phyloP scores from a whole-genome alignment of 2,888 invertebrate species.

The Tachina lurida region DNA sequence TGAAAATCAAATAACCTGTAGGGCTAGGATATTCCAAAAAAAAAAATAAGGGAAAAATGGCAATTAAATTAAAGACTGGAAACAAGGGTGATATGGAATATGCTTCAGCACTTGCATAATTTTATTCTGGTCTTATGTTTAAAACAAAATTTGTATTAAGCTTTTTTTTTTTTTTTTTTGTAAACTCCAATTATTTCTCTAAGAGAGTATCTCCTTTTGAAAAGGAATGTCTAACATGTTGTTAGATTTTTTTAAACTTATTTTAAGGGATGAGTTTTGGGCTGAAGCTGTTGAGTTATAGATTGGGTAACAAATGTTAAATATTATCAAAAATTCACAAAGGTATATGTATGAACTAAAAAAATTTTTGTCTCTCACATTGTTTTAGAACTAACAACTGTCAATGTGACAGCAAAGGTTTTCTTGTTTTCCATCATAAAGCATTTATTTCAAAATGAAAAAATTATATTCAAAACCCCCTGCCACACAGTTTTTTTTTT shows the following conservation, averaged over 20 bases:
- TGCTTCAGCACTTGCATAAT: not conserved
- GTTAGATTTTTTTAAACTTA: slow-evolving; percentile 5
- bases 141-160: not conserved
- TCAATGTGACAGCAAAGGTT: slow-evolving; percentile 62
- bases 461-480: slow-evolving; percentile 36
- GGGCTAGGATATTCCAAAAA: slow-evolving; percentile 33
- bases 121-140: not conserved
- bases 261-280: slow-evolving; percentile 51
- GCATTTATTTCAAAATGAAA: slow-evolving; percentile 21
- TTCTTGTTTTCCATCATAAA: slow-evolving; percentile 1
- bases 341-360: slow-evolving; percentile 21
- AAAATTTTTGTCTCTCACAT: slow-evolving; percentile 37
- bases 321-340: slow-evolving; percentile 52
- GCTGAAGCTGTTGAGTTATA: slow-evolving; percentile 35
- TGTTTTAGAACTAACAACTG: slow-evolving; percentile 56
- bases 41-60: slow-evolving; percentile 41
- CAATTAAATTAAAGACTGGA: slow-evolving; percentile 58
- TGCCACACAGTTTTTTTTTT: slow-evolving; percentile 8
- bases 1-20: slow-evolving; percentile 71
- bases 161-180: not conserved
- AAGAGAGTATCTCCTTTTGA: not conserved
- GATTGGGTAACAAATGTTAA: slow-evolving; percentile 62
- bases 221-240: slow-evolving; percentile 61
- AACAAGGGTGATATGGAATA: slow-evolving; percentile 21
- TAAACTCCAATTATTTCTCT: slow-evolving; percentile 7